A percentile compares a stretch with the other conserved stretches of the same genome.
Evolutionary conservation across 1,140 invertebrate genomes (phyloP).

Genomic region (Saccostrea cuccullata): DNA sequence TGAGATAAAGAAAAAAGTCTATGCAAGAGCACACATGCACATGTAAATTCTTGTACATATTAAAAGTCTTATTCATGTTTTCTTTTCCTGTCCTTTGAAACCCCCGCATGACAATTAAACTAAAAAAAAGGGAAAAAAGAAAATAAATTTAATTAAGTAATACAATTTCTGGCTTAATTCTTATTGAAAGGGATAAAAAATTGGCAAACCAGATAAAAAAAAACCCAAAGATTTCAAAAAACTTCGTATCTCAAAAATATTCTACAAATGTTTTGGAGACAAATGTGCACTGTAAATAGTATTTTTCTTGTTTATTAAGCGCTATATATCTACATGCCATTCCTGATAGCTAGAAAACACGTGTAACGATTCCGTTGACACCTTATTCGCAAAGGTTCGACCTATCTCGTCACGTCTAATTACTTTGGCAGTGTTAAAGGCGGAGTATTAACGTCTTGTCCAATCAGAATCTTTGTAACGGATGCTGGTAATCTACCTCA

Average conservation of each 20-base stretch:
- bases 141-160: too few relatives aligned
- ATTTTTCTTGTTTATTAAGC: constrained; percentile 12
- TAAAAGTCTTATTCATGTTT: too few relatives aligned
- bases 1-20: too few relatives aligned
- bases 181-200: too few relatives aligned
- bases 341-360: constrained; percentile 32
- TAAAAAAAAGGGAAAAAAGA: too few relatives aligned
- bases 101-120: too few relatives aligned
- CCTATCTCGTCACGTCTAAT: constrained; percentile 40
- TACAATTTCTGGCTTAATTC: too few relatives aligned
- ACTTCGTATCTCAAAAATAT: background rate
- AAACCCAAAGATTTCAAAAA: background rate
- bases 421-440: constrained; percentile 32
- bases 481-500: constrained; percentile 1
- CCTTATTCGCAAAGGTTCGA: constrained; percentile 4
- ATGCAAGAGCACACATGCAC: too few relatives aligned
- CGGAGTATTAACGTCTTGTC: constrained; percentile 8
- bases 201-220: too few relatives aligned
- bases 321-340: constrained; percentile 28
- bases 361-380: constrained; percentile 44
- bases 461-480: constrained; percentile 14
- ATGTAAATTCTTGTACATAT: too few relatives aligned
- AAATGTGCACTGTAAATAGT: background rate
- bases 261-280: background rate
- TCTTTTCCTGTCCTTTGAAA: too few relatives aligned